Evolutionary conservation across 2,113 vertebrate genomes (phyloP).

Genomic region (Myrmecobius fasciatus): DNA sequence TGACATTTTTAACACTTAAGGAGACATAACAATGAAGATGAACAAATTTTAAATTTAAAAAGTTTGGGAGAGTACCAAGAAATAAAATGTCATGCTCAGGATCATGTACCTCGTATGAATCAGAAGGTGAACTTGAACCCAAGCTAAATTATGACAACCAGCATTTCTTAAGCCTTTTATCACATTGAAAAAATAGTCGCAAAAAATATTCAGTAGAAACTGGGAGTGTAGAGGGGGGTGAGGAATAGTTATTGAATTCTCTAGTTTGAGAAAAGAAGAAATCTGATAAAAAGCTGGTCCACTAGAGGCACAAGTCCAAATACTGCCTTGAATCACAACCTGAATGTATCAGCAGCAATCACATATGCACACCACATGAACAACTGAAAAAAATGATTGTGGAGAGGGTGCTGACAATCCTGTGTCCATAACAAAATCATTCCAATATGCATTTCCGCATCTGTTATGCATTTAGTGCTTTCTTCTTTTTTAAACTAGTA

Average conservation of each 20-base stretch:
- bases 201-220: conserved; percentile 10
- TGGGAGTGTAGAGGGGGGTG: conserved; percentile 27
- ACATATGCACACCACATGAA: conserved; percentile 6
- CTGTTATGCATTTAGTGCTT: conserved; percentile 19
- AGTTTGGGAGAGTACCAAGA: not conserved
- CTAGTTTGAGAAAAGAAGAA: not conserved
- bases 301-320: conserved; percentile 31
- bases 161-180: not conserved
- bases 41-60: not conserved
- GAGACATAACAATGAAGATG: not conserved
- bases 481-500: not conserved
- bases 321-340: conserved; percentile 12
- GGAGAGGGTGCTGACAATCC: conserved; percentile 52
- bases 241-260: not conserved
- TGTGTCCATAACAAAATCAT: conserved; percentile 48
- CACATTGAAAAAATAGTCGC: conserved; percentile 25
- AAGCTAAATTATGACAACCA: not conserved
- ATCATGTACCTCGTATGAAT: not conserved
- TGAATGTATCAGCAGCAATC: conserved; percentile 19
- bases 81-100: not conserved
- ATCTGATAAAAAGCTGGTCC: not conserved
- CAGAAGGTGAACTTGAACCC: not conserved
- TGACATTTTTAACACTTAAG: not conserved
- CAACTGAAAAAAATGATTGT: conserved; percentile 33
- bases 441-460: conserved; percentile 31